Conservation (phyloP, 1,140 invertebrate species). For the Mycetomoellerius zeteki region DNA sequence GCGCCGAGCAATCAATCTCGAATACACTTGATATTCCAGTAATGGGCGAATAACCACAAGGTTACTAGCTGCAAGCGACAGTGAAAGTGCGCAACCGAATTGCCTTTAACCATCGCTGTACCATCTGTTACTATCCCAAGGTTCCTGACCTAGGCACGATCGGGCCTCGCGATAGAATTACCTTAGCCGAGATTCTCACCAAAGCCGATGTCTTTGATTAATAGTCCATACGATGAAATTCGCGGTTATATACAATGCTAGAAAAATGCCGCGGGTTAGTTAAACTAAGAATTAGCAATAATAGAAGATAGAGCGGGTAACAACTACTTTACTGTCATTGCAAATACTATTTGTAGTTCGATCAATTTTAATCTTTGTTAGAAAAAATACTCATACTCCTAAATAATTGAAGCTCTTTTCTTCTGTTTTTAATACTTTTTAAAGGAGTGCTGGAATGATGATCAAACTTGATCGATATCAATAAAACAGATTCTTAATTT, state of each 20-base stretch:
- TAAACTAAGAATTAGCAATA: background rate
- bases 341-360: background rate
- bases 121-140: slow-evolving; percentile 68
- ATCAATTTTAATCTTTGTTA: background rate
- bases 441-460: no score
- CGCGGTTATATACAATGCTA: background rate
- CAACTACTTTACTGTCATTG: background rate
- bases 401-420: background rate
- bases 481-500: no score
- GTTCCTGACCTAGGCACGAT: slow-evolving; percentile 72
- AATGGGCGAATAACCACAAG: slow-evolving; percentile 71
- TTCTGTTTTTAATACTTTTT: background rate
- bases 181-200: background rate
- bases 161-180: slow-evolving; percentile 32
- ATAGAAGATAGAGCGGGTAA: background rate
- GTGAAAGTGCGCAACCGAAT: slow-evolving; percentile 75
- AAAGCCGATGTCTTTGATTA: slow-evolving; percentile 19
- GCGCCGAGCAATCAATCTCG: background rate
- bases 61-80: slow-evolving; percentile 54
- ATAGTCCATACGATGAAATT: background rate
- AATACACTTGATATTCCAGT: slow-evolving; percentile 64
- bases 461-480: no score
- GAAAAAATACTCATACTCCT: background rate
- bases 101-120: slow-evolving; percentile 53
- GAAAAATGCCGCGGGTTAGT: background rate